A percentile compares a stretch with the other conserved stretches of the same genome.
Evolutionary conservation across 53 echinoderm and acorn worm species (phyloP).

Genomic region (Pentamera pediparva): DNA sequence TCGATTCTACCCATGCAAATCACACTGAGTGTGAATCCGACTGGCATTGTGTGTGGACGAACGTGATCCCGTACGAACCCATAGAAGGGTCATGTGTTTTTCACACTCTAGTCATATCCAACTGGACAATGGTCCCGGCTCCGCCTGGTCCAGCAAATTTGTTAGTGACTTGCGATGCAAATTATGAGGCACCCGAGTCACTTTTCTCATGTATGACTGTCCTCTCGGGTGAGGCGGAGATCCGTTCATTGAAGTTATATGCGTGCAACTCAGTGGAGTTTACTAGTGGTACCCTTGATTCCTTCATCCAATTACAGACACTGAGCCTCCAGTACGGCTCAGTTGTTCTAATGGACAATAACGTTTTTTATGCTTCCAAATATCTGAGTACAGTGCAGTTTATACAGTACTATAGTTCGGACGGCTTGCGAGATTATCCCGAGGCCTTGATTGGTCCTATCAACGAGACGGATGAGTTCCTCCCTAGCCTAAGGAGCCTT

Average conservation of each 20-base stretch:
- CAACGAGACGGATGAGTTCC: neutral
- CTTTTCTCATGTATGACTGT: neutral
- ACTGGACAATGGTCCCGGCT: neutral
- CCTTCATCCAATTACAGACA: neutral
- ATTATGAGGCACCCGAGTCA: neutral
- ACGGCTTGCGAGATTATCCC: conserved; percentile 4
- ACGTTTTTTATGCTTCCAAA: neutral
- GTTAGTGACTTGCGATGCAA: neutral
- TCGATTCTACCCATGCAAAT: neutral
- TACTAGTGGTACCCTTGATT: neutral
- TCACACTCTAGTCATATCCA: neutral
- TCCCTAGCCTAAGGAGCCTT: neutral
- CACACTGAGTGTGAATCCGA: neutral
- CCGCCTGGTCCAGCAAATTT: neutral
- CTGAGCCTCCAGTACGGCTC: neutral
- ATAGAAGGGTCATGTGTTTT: neutral
- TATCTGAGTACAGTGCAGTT: neutral
- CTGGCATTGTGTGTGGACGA: conserved; percentile 1
- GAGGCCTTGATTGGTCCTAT: neutral
- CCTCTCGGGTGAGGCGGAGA: neutral
- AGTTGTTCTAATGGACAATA: neutral
- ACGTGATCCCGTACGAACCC: neutral
- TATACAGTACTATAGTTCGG: neutral
- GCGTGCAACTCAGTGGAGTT: neutral
- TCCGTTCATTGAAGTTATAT: neutral